Base-by-base conservation (phyloP, 2,113 vertebrate species). In the Lasiurus cinereus region DNA sequence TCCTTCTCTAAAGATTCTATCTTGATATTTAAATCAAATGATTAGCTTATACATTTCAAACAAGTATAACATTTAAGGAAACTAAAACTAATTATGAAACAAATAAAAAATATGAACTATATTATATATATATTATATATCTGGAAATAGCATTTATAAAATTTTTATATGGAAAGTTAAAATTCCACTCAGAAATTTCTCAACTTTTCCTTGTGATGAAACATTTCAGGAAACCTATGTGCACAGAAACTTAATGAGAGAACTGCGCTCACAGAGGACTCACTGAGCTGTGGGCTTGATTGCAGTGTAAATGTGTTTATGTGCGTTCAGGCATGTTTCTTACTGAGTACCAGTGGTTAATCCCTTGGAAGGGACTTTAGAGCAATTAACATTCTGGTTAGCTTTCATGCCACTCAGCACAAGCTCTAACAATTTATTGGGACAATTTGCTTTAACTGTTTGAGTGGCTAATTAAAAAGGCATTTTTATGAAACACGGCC, bases 1-100 rank as follows among this genome's bases (percentile, higher is more conserved):
- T 90, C 8, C 36, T 52, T 66, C 62, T 74, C 78, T 50, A 96
- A 76, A 91, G 66, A 82, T 64, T 0, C 78, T 95, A 78, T 3
- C 82, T 69, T 94, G n/a, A 48, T 96, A n/a, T 95, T 96, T 97
- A 96, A 97, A 43, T 91, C 79, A 94, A 62, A 1, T 56, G 33
- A 66, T 95, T 88, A 74, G 18, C 85, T 96, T 96, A 86, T 83
- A 56, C 11, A 87, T 96, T 95, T 97, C 15, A 80, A 3, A 2
- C n/a, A 86, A 94, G 70, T 15, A 69, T 85, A 82, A 87, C 54
- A 64, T 54, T 50, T 87, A 87, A 84, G 70, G 62, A 67, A 97
- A 72, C 24, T 54, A 87, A 33, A 54, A 66, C 91, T 70, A 90
- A 93, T 29, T 87, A 48, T 93, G 70, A 83, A 79, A 92, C 69